Percentiles rank a stretch among this genome's conserved stretches.
Conservation (phyloP, 2,797 vertebrate species). For the Argya squamiceps region DNA sequence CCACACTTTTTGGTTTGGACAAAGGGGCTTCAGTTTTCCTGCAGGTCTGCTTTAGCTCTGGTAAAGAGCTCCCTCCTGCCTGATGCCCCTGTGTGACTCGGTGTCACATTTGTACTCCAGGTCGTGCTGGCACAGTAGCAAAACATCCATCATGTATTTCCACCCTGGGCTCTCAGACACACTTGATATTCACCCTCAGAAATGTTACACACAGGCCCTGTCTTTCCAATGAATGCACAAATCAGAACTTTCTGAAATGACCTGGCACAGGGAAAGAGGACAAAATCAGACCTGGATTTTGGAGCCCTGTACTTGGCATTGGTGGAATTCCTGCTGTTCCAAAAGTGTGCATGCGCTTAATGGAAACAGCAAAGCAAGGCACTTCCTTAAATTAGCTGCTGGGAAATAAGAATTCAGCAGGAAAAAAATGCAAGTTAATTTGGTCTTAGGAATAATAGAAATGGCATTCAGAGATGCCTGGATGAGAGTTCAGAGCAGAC, state of each 20-base stretch:
- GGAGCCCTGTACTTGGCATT: not conserved
- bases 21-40: not conserved
- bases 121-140: not conserved
- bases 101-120: not conserved
- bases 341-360: not conserved
- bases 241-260: not conserved
- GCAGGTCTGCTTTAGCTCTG: not conserved
- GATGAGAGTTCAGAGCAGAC: not conserved
- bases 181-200: not conserved
- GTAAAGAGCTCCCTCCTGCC: not conserved
- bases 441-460: not conserved
- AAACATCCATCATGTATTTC: not conserved
- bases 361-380: not conserved
- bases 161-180: not conserved
- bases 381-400: not conserved
- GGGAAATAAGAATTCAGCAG: not conserved
- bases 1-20: not conserved
- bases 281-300: not conserved
- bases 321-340: not conserved
- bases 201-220: not conserved
- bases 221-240: not conserved
- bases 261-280: not conserved
- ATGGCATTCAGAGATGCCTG: not conserved
- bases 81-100: not conserved
- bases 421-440: not conserved